Evolutionary conservation across 2,888 invertebrate genomes (phyloP).

Genomic region (Ophion ventricosus): DNA sequence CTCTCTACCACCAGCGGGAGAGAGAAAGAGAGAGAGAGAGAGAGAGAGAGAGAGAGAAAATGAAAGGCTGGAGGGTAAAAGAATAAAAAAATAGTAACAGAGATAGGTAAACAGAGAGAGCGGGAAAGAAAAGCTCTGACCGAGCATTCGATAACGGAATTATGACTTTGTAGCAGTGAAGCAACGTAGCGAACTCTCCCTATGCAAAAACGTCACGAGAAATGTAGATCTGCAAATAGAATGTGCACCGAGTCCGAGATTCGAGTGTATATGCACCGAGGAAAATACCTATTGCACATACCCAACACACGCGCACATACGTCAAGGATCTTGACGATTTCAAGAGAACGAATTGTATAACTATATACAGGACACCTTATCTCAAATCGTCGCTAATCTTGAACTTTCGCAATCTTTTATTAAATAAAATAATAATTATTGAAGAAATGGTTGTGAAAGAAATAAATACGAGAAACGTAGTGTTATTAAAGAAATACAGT

Average conservation of each 20-base stretch:
- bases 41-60: constrained; percentile 7
- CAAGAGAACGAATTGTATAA: constrained; percentile 4
- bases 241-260: constrained; percentile 31
- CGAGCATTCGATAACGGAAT: constrained; percentile 40
- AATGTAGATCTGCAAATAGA: constrained; percentile 52
- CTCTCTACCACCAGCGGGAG: constrained; percentile 8
- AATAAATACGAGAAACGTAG: too few relatives aligned
- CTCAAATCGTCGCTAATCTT: too few relatives aligned
- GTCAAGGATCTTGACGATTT: not conserved
- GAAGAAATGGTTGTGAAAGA: too few relatives aligned
- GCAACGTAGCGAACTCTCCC: not conserved
- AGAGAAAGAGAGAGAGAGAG: not conserved
- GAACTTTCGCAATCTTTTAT: too few relatives aligned
- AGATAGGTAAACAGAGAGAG: constrained; percentile 3
- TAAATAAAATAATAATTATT: too few relatives aligned
- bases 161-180: constrained; percentile 10
- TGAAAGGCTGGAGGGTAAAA: not conserved
- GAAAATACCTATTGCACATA: not conserved
- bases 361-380: too few relatives aligned
- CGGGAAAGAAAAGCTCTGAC: constrained; percentile 9
- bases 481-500: too few relatives aligned
- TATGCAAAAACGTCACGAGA: constrained; percentile 42
- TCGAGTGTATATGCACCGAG: constrained; percentile 18
- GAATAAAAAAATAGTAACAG: not conserved
- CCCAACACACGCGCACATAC: not conserved